A percentile compares a stretch with the other conserved stretches of the same genome.
Conservation (phyloP, 2,113 vertebrate species). For the Clupea harengus region DNA sequence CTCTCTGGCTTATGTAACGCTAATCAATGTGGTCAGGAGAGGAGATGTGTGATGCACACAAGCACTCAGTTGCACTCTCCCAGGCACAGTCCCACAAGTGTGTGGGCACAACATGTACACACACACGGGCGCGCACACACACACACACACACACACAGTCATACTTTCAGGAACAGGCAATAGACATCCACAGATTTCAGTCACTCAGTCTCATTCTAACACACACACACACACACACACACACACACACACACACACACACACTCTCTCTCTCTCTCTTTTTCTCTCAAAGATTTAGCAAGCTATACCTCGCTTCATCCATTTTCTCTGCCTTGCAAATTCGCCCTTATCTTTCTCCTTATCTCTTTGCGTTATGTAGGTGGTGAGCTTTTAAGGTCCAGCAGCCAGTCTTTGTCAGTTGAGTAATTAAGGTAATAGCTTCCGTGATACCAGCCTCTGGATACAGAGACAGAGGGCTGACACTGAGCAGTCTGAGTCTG, state of each 20-base stretch:
- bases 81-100: constrained; percentile 1
- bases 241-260: neutral
- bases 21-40: constrained; percentile 11
- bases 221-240: constrained; percentile 10
- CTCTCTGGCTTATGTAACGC: constrained; percentile 30
- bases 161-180: neutral
- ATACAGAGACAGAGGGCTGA: neutral
- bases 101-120: neutral
- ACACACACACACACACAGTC: constrained; percentile 5
- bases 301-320: neutral
- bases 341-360: neutral
- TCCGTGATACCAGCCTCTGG: neutral
- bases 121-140: constrained; percentile 26
- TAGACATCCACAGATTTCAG: constrained; percentile 7
- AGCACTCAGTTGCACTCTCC: neutral
- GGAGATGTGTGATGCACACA: neutral
- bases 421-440: neutral
- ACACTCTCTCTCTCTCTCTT: too few relatives aligned
- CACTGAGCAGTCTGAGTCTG: neutral
- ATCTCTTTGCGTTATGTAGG: neutral
- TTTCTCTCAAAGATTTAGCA: too few relatives aligned
- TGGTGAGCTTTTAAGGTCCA: neutral
- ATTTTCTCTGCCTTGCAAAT: constrained; percentile 6
- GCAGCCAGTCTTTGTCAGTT: neutral
- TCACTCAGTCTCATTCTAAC: neutral